These are phyloP conservation scores for Platysternon megacephalum DNA, from an alignment of 2,113 vertebrate genomes.

Conservation along the genomic window DNA sequence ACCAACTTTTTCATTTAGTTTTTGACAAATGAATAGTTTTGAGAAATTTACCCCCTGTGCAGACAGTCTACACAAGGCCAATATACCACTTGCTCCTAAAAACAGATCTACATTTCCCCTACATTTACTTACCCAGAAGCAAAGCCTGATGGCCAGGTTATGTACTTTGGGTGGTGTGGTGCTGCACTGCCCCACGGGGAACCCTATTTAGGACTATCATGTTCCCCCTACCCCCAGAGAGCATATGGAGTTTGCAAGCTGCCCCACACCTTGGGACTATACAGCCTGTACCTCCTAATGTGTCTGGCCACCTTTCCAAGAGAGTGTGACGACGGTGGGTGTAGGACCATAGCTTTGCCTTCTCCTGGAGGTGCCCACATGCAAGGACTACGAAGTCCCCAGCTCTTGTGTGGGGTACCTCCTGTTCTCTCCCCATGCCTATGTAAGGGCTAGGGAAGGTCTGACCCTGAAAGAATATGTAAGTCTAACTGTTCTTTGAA, in stretches of 20 bases:
- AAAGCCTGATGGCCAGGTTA: not conserved
- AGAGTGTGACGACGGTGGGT: not conserved
- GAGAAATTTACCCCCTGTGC: not conserved
- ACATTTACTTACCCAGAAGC: not conserved
- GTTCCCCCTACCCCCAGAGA: too few relatives aligned
- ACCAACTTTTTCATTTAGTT: not conserved
- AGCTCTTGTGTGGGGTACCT: not conserved
- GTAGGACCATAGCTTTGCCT: not conserved
- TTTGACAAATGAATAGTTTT: not conserved
- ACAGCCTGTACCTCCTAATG: not conserved
- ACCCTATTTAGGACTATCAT: not conserved
- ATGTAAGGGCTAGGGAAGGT: not conserved
- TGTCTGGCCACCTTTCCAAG: not conserved
- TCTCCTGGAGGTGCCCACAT: not conserved
- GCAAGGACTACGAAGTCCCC: accelerated
- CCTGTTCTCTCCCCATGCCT: not conserved
- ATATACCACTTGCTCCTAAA: accelerated
- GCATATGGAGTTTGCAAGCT: not conserved
- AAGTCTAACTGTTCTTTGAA: not conserved
- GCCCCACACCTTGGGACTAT: not conserved
- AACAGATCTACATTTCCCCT: accelerated
- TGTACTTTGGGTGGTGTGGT: not conserved
- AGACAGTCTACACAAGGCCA: not conserved
- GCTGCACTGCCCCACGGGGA: not conserved
- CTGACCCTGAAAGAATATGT: accelerated